Percentiles rank a stretch among this genome's conserved stretches.
These are phyloP conservation scores for Caenorhabditis sp. DNA, from an alignment of 2,888 invertebrate genomes.

Conservation along the genomic window DNA sequence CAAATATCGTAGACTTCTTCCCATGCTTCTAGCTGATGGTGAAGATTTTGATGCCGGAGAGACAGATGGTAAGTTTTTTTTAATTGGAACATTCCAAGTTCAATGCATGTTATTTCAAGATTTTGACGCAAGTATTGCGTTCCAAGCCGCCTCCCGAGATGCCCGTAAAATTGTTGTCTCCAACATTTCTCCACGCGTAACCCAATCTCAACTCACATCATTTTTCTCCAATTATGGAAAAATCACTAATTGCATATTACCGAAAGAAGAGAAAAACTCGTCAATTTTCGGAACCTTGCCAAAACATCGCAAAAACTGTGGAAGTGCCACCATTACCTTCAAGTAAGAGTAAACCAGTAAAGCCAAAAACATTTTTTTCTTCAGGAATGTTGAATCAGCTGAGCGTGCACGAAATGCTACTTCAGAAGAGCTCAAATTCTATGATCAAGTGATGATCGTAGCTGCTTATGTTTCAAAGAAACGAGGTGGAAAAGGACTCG, in stretches of 20 bases:
- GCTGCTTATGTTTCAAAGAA: slow-evolving; percentile 47
- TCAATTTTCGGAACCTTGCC: slow-evolving; percentile 66
- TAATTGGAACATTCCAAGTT: too few relatives aligned
- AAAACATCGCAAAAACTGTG: slow-evolving; percentile 57
- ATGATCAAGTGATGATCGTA: slow-evolving; percentile 68
- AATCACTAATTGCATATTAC: slow-evolving; percentile 62
- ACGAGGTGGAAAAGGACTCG: slow-evolving; percentile 56
- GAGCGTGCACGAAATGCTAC: slow-evolving; percentile 58
- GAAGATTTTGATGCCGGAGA: slow-evolving; percentile 49
- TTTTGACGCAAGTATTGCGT: slow-evolving; percentile 57
- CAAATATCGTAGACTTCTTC: slow-evolving; percentile 70
- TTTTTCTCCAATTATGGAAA: slow-evolving; percentile 71
- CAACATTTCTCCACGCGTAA: slow-evolving; percentile 68
- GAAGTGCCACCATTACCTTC: slow-evolving; percentile 65
- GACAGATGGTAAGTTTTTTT: slow-evolving; percentile 47
- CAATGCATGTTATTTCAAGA: background rate
- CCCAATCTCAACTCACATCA: slow-evolving; percentile 66
- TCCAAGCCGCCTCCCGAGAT: slow-evolving; percentile 49
- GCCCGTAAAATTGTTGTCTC: slow-evolving; percentile 63
- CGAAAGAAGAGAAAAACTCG: slow-evolving; percentile 59
- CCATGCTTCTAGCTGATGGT: slow-evolving; percentile 69
- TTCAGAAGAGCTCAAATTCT: slow-evolving; percentile 67
- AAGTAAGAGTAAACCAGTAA: too few relatives aligned
- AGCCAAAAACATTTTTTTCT: slow-evolving; percentile 7
- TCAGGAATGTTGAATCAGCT: slow-evolving; percentile 61